Percentiles rank a stretch among this genome's conserved stretches.
These are phyloP conservation scores for Cyprinella venusta DNA, from an alignment of 2,797 vertebrate genomes.

Conservation along the genomic window DNA sequence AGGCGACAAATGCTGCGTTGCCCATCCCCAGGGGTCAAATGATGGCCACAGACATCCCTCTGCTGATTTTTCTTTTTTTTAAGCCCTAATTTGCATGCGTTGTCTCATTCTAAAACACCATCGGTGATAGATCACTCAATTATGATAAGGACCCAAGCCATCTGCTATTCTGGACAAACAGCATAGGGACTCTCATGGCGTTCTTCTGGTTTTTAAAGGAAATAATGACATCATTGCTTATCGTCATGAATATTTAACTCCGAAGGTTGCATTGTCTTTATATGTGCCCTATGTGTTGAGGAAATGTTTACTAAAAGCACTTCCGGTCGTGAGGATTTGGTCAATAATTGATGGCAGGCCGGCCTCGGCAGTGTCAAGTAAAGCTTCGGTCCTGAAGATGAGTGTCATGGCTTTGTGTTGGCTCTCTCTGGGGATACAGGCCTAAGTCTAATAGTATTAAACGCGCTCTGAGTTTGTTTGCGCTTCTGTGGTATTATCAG, in stretches of 20 bases:
- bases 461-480: constrained; percentile 9
- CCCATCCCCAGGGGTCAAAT: constrained; percentile 42
- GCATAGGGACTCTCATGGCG: background rate
- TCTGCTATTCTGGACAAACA: constrained; percentile 32
- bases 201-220: background rate
- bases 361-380: constrained; percentile 31
- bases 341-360: constrained; percentile 55
- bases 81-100: constrained; percentile 9
- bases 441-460: constrained; percentile 35
- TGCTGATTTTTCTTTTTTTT: background rate
- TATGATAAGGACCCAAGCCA: constrained; percentile 41
- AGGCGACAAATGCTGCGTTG: constrained; percentile 46
- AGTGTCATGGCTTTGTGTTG: constrained; percentile 29
- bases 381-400: constrained; percentile 13
- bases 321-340: constrained; percentile 8
- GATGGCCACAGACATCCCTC: constrained; percentile 26
- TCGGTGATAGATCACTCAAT: constrained; percentile 39
- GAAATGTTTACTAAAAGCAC: constrained; percentile 40
- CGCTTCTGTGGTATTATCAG: constrained; percentile 11
- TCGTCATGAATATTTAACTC: constrained; percentile 30
- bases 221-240: background rate
- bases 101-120: background rate
- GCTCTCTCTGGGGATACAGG: constrained; percentile 12
- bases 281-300: constrained; percentile 5
- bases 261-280: background rate